Evolutionary conservation across 92 coral and sea anemone genomes (phyloP).

Genomic region (Heteractis magnifica): DNA sequence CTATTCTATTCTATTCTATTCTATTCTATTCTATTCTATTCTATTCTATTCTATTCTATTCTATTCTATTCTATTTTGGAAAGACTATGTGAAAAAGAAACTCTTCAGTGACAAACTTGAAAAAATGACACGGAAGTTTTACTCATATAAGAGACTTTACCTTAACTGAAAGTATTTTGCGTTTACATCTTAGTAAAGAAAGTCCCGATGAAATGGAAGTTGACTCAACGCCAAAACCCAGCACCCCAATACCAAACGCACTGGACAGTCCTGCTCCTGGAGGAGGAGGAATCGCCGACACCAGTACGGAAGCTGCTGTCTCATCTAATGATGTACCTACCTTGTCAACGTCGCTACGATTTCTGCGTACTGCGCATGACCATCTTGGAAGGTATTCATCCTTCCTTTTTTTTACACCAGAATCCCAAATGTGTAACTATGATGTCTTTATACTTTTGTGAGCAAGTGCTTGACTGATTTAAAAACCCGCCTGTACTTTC

Average conservation of each 20-base stretch:
- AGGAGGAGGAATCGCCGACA: constrained; percentile 50
- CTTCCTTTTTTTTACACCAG: not conserved
- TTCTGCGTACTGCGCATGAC: constrained; percentile 89
- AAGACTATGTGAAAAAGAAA: no score
- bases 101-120: no score
- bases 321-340: constrained; percentile 60
- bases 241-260: constrained; percentile 54
- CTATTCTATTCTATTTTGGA: no score
- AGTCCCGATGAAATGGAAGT: constrained; percentile 58
- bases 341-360: constrained; percentile 74
- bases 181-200: constrained; percentile 60
- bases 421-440: no score
- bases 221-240: constrained; percentile 39
- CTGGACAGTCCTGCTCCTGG: constrained; percentile 53
- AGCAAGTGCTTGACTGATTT: no score
- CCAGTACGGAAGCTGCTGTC: constrained; percentile 49
- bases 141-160: no score
- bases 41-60: no score
- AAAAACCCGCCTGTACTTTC: no score
- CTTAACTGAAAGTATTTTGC: not conserved
- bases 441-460: no score
- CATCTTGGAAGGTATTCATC: constrained; percentile 82
- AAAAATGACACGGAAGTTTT: not conserved
- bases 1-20: no score
- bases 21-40: no score